phyloP scores from a whole-genome alignment of 2,113 vertebrate species.

The Engystomops pustulosus region DNA sequence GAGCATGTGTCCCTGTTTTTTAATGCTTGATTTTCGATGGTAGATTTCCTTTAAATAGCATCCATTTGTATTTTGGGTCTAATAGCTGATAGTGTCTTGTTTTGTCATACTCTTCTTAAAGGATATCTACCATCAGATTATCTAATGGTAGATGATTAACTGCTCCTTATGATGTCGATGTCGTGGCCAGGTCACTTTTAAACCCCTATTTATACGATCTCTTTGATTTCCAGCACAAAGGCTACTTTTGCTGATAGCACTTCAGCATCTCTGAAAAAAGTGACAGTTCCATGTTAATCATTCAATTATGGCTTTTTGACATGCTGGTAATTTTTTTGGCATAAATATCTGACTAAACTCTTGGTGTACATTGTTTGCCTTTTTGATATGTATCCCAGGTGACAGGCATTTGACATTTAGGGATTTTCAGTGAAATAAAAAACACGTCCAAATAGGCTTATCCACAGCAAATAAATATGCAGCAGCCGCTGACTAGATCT shows the following conservation, averaged over 20 bases:
- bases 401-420: slow-evolving; percentile 43
- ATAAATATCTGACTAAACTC: slow-evolving; percentile 44
- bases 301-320: slow-evolving; percentile 1
- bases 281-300: slow-evolving; percentile 38
- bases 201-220: background rate
- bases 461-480: background rate
- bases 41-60: too few species aligned
- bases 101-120: background rate
- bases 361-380: slow-evolving; percentile 18
- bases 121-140: too few species aligned
- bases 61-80: background rate
- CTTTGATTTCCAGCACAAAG: background rate
- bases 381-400: slow-evolving; percentile 30
- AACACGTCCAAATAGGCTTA: background rate
- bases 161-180: background rate
- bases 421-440: slow-evolving; percentile 21
- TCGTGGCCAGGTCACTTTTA: background rate
- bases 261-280: background rate
- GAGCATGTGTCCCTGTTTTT: too few species aligned
- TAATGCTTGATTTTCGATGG: too few species aligned
- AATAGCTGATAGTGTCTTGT: background rate
- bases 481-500: background rate
- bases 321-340: slow-evolving; percentile 20
- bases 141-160: too few species aligned
- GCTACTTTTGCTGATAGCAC: background rate